Evolutionary conservation across 1,140 invertebrate genomes (phyloP), one percentile per base, ranked within the genome.

Genomic region (Drosophila cardini): DNA sequence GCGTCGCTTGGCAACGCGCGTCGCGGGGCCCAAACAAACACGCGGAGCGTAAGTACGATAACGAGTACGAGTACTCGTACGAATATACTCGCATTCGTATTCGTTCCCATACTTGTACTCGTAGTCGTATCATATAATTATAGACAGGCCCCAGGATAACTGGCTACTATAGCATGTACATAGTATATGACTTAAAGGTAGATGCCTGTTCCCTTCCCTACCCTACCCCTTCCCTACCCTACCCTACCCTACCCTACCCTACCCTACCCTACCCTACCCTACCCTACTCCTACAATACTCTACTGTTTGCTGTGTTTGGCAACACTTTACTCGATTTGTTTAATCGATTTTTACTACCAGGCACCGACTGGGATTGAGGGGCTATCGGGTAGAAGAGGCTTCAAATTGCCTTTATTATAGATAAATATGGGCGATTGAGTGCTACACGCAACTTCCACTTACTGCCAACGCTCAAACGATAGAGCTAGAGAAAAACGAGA

Each of bases 291-390:
- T 18, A 10, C 5, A 50, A 11, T 11, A 53, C 30, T 21, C 21
- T 26, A 26, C 32, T 63, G 34, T 55, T 55, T 42, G 56, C 71
- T 46, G 73, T 68, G 67, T 69, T 72, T 82, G 78, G 78, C 80
- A 83, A 87, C 83, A 87, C 79, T 86, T 86, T 83, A 74, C 76
- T 89, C 84, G 80, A 89, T 90, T 89, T 89, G 84, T 89, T 89
- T 89, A 89, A 89, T 89, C 84, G 84, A 89, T 89, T 89, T 87
- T 89, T 89, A 70, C 57, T 70, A 76, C 69, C 75, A 78, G 78
- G 57, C 72, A 64, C 52, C 46, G 40, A 45, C 45, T 45, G 57
- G 18, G 21, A 45, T 21, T 5, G 63, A 21, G 21, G 26, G 62
- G 30, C 32, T 15, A 45, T 15, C 1, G 11, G 26, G 42, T 15